phyloP scores from a whole-genome alignment of 2,797 vertebrate genomes.

The Tadarida brasiliensis region DNA sequence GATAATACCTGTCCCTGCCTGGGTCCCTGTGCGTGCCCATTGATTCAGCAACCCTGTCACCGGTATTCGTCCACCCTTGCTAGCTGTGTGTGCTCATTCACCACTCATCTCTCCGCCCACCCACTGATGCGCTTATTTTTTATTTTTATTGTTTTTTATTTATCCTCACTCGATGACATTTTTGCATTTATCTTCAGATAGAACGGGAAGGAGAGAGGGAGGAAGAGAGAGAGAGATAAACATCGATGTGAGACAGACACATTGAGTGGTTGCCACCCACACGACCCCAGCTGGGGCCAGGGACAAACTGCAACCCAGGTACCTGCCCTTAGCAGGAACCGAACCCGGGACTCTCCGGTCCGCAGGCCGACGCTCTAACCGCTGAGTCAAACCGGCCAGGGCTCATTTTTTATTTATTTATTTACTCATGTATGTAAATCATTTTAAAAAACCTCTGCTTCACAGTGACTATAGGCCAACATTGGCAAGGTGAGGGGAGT shows the following conservation, averaged over 20 bases:
- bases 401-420: not conserved
- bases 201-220: too few relatives aligned
- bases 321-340: too few relatives aligned
- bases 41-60: not conserved
- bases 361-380: too few relatives aligned
- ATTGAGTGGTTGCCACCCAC: too few relatives aligned
- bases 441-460: not conserved
- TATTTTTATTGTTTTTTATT: not conserved
- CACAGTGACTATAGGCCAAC: not conserved
- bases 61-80: not conserved
- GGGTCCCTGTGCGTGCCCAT: not conserved
- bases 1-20: not conserved
- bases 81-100: not conserved
- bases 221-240: too few relatives aligned
- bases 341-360: too few relatives aligned
- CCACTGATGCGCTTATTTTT: not conserved
- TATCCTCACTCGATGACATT: too few relatives aligned
- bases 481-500: not conserved
- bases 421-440: slow-evolving; percentile 11
- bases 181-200: too few relatives aligned
- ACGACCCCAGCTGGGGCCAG: too few relatives aligned
- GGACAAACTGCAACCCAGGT: too few relatives aligned
- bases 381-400: too few relatives aligned
- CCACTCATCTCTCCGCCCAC: not conserved
- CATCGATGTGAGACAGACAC: too few relatives aligned